Evolutionary conservation across 2,797 vertebrate species (phyloP).

Genomic region (Apodemus agrarius): DNA sequence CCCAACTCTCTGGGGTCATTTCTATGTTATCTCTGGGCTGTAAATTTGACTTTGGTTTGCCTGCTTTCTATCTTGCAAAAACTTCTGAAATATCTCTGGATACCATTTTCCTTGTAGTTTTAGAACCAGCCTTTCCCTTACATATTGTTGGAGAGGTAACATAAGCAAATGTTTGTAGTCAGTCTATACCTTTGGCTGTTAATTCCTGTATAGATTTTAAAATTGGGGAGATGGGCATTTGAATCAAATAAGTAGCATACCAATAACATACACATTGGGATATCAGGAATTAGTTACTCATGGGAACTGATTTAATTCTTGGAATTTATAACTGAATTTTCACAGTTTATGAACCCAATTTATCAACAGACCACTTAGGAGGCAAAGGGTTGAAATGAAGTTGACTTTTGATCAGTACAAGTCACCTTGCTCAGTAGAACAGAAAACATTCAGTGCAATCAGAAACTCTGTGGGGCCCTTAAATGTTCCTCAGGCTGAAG

Average conservation of each 20-base stretch:
- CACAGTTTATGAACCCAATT: slow-evolving; percentile 45
- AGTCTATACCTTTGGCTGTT: background rate
- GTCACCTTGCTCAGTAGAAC: slow-evolving; percentile 55
- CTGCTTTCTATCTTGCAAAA: background rate
- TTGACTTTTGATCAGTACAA: slow-evolving; percentile 48
- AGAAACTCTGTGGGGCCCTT: slow-evolving; percentile 73
- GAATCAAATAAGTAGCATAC: slow-evolving; percentile 33
- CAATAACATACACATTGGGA: background rate
- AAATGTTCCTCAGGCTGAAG: slow-evolving; percentile 56
- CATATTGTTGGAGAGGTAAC: background rate
- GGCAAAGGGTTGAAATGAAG: slow-evolving; percentile 64
- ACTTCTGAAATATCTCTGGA: slow-evolving; percentile 11
- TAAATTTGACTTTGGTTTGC: background rate
- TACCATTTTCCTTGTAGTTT: background rate
- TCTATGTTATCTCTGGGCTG: background rate
- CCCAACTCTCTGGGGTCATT: too few relatives aligned
- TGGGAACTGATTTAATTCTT: slow-evolving; percentile 25
- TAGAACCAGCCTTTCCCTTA: background rate
- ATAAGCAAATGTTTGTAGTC: background rate
- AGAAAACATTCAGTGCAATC: slow-evolving; percentile 69
- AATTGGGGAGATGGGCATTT: background rate
- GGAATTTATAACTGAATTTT: slow-evolving; percentile 36
- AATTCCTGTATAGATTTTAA: background rate
- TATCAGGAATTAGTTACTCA: slow-evolving; percentile 27
- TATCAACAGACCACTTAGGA: slow-evolving; percentile 53